Conservation (phyloP, 2,113 vertebrate genomes). For the Xenus cinereus region DNA sequence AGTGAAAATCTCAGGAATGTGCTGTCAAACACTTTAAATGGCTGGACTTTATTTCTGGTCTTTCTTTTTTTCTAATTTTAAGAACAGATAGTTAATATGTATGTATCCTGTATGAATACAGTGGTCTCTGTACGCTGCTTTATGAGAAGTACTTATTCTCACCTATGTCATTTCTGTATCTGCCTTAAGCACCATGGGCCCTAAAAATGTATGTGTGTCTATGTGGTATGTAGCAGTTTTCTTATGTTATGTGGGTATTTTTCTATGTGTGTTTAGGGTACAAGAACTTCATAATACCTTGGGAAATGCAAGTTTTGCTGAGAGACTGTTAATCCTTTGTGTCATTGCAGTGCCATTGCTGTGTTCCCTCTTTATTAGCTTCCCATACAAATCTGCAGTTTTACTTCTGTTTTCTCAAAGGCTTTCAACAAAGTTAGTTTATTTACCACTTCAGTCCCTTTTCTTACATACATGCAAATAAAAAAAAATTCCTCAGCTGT, state of each 20-base stretch:
- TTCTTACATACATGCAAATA: neutral
- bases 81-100: neutral
- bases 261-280: neutral
- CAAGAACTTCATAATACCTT: neutral
- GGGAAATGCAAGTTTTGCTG: neutral
- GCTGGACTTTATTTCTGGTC: neutral
- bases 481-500: neutral
- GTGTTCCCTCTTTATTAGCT: conserved; percentile 16
- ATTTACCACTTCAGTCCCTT: neutral
- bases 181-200: neutral
- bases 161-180: neutral
- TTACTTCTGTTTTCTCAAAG: neutral
- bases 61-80: neutral
- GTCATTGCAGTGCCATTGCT: neutral
- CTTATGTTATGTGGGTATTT: neutral
- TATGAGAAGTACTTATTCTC: neutral
- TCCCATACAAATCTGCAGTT: conserved; percentile 14
- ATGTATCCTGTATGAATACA: neutral
- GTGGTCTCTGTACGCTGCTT: neutral
- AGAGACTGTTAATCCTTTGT: conserved; percentile 10
- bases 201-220: neutral
- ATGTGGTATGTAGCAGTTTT: neutral
- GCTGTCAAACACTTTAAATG: neutral
- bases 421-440: neutral
- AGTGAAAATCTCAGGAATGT: neutral